Evolutionary conservation across 1,140 invertebrate species (phyloP).

Genomic region (Armadillidium nasatum): DNA sequence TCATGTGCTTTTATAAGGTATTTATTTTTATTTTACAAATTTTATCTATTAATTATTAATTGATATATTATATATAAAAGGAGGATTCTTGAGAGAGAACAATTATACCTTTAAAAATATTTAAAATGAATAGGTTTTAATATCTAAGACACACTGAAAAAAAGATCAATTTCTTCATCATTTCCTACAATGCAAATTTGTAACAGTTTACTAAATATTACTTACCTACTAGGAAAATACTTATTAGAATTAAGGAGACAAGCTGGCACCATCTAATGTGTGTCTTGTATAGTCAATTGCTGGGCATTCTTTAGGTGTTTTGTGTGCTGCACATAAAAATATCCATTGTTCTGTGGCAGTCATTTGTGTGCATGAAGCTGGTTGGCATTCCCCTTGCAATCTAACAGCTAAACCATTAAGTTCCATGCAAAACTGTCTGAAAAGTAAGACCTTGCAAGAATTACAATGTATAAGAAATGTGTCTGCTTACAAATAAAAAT

Average conservation of each 20-base stretch:
- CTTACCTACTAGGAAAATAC: conserved; percentile 95
- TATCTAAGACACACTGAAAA: too few species aligned
- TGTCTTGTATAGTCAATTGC: conserved; percentile 99
- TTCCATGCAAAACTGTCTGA: conserved; percentile 97
- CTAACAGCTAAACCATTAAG: conserved; percentile 93
- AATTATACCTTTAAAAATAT: too few species aligned
- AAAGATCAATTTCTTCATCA: too few species aligned
- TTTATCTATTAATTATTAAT: too few species aligned
- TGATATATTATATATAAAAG: too few species aligned
- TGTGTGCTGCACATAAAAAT: conserved; percentile 98
- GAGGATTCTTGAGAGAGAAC: too few species aligned
- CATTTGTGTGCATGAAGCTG: conserved; percentile 97
- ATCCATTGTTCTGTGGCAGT: conserved; percentile 99
- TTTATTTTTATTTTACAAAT: too few species aligned
- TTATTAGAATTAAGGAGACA: conserved; percentile 98
- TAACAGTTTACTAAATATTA: background rate
- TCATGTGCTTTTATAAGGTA: too few species aligned
- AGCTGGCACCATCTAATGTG: conserved; percentile 97
- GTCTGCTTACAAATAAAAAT: too few species aligned
- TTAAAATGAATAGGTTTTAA: too few species aligned
- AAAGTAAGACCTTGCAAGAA: conserved; percentile 46
- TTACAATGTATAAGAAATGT: too few species aligned
- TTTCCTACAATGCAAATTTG: too few species aligned
- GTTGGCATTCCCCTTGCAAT: conserved; percentile 89
- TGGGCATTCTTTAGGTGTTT: conserved; percentile 99